Evolutionary conservation across 2,113 vertebrate species (phyloP), one percentile per base, ranked within the genome.

Genomic region (Tetraodon nigroviridis): DNA sequence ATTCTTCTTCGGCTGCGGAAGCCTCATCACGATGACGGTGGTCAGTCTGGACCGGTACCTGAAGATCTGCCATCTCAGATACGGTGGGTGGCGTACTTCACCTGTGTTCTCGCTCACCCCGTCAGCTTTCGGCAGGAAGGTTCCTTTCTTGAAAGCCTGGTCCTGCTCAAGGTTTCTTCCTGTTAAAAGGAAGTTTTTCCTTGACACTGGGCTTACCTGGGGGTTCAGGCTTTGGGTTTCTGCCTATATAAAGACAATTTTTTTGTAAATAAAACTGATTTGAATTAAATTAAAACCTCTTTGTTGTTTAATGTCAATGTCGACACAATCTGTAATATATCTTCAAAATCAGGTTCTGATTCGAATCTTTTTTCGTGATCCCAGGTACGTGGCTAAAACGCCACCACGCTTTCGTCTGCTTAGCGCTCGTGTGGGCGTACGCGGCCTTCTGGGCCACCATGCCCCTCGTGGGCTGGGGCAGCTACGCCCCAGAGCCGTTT

Each of bases 1-100:
- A 2, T 98, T 98, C 87, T 96, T 98, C 90, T 97, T 98, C 55
- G 96, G 95, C 50, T 93, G 93, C 17, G 96, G 93, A 14, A 98
- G 94, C 75, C 94, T 98, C 46, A 94, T 93, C 78, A 97, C 95
- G 3, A 93, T 98, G 94, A 98, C 94, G 0, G 86, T 93, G 50
- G 93, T 98, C 80, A 98, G 95, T 85, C 81, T 98, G 79, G 94
- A 98, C 69, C 91, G 95, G 40, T 98, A 98, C 76, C 79, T 98
- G 44, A 98, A 97, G 88, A 98, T 98, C 87, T 98, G 95, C 79
- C 92, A 97, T 78, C 73, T 95, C 47, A 87, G 88, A 71, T 97
- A 98, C 0, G 95, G 94, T 98, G 89, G 67, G 90, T 68, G 19
- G 2, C n/a, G n/a, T 46, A 45, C 13, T 44, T 44, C 41, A 24